These are phyloP conservation scores for Heliconius hewitsoni DNA, from an alignment of 1,140 invertebrate genomes.

Conservation along the genomic window DNA sequence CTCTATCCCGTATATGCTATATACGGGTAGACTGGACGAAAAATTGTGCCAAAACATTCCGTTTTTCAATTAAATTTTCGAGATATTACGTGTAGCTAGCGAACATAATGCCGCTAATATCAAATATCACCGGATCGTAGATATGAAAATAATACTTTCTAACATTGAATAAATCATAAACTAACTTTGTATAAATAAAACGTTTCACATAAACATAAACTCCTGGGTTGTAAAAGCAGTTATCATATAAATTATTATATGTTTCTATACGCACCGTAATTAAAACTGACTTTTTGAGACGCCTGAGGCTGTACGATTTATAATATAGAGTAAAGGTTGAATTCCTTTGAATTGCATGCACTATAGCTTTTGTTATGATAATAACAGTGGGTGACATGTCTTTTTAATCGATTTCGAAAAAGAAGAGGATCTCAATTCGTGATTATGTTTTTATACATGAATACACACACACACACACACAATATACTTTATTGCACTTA, in stretches of 20 bases:
- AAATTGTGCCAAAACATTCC: too few relatives aligned
- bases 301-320: slow-evolving; percentile 35
- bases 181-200: neutral
- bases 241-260: slow-evolving; percentile 30
- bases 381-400: neutral
- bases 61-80: too few relatives aligned
- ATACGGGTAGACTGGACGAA: too few relatives aligned
- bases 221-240: slow-evolving; percentile 7
- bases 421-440: too few relatives aligned
- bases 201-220: slow-evolving; percentile 9
- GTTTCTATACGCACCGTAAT: slow-evolving; percentile 41
- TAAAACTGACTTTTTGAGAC: slow-evolving; percentile 44
- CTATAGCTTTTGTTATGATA: neutral
- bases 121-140: neutral
- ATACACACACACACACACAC: too few relatives aligned
- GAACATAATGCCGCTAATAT: neutral
- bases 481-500: too few relatives aligned
- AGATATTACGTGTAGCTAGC: too few relatives aligned
- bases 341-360: neutral
- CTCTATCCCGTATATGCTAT: too few relatives aligned
- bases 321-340: neutral
- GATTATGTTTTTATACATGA: too few relatives aligned
- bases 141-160: neutral
- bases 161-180: neutral
- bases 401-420: too few relatives aligned